These are phyloP conservation scores for Volucella bombylans DNA, from an alignment of 2,888 invertebrate genomes.

Conservation along the genomic window DNA sequence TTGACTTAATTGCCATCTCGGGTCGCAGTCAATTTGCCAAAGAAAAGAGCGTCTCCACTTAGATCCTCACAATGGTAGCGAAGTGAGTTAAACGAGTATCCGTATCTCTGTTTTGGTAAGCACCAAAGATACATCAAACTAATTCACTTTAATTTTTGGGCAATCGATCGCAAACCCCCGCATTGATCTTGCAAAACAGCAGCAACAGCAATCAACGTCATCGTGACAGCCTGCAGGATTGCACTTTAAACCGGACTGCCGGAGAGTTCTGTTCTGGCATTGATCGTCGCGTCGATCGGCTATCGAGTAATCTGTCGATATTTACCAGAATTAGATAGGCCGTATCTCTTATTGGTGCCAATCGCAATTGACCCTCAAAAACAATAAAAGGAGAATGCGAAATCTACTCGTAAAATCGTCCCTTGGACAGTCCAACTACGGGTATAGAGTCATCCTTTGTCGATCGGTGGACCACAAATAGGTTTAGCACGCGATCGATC, in stretches of 20 bases:
- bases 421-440: conserved; percentile 14
- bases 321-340: conserved; percentile 65
- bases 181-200: conserved; percentile 50
- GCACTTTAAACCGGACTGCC: conserved; percentile 59
- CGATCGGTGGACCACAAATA: conserved; percentile 41
- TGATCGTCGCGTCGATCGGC: conserved; percentile 28
- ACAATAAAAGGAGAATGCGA: background rate
- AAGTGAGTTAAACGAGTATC: background rate
- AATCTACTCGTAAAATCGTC: background rate
- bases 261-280: conserved; percentile 39
- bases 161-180: conserved; percentile 70
- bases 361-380: conserved; percentile 72
- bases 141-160: conserved; percentile 73
- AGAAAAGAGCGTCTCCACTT: conserved; percentile 44
- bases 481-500: conserved; percentile 69
- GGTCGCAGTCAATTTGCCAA: conserved; percentile 48
- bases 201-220: conserved; percentile 66
- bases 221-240: conserved; percentile 74
- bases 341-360: conserved; percentile 61
- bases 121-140: conserved; percentile 51
- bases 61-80: conserved; percentile 13
- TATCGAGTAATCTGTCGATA: conserved; percentile 57
- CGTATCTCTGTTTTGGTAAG: background rate
- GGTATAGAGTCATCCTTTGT: conserved; percentile 47
- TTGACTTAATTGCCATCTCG: conserved; percentile 66